phyloP scores from a whole-genome alignment of 2,888 invertebrate genomes.

The Lasioglossum villosulum region DNA sequence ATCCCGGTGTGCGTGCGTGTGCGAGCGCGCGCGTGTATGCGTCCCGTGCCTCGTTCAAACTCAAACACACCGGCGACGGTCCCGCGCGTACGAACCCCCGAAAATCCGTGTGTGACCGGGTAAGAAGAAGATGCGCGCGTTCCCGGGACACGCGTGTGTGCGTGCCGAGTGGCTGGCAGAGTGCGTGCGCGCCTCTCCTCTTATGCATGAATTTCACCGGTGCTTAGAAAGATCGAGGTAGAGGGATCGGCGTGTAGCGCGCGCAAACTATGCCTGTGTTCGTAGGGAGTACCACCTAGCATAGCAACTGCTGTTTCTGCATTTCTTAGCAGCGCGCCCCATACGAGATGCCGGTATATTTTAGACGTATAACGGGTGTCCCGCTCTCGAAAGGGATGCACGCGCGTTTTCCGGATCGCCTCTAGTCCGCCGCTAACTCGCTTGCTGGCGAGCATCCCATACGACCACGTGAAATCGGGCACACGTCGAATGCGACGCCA shows the following conservation, averaged over 20 bases:
- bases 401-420: neutral
- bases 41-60: neutral
- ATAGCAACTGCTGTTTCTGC: constrained; percentile 84
- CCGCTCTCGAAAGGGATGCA: constrained; percentile 49
- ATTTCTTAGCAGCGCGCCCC: constrained; percentile 81
- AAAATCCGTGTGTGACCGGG: constrained; percentile 43
- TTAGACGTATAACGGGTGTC: constrained; percentile 81
- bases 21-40: neutral
- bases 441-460: neutral
- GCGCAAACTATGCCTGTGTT: constrained; percentile 53
- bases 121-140: constrained; percentile 41
- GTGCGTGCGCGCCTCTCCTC: constrained; percentile 25
- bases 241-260: constrained; percentile 53
- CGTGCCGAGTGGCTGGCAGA: constrained; percentile 28
- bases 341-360: constrained; percentile 77
- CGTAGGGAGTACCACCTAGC: constrained; percentile 80
- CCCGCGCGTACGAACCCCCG: constrained; percentile 28
- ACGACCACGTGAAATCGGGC: constrained; percentile 62
- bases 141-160: constrained; percentile 28
- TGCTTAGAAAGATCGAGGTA: constrained; percentile 69
- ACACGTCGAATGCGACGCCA: constrained; percentile 60
- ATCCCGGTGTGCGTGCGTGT: neutral
- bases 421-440: neutral
- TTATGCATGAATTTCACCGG: constrained; percentile 60
- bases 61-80: neutral